Conservation (phyloP, 2,113 vertebrate genomes). For the Spermophilus dauricus region DNA sequence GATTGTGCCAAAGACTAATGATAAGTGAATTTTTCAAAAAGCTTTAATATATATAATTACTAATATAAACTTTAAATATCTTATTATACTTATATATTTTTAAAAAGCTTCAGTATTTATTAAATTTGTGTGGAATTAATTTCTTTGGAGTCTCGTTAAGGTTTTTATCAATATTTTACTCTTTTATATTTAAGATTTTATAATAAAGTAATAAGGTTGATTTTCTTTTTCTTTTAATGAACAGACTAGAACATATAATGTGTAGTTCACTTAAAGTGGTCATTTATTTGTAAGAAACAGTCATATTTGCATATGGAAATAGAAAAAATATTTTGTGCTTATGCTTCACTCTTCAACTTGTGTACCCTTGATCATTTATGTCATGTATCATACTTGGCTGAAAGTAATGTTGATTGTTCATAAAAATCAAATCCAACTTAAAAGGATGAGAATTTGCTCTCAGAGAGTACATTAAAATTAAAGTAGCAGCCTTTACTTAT, state of each 20-base stretch:
- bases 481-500: not conserved
- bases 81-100: not conserved
- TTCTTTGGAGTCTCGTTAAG: slow-evolving; percentile 17
- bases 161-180: not conserved
- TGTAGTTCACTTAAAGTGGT: slow-evolving; percentile 37
- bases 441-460: not conserved
- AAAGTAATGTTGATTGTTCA: not conserved
- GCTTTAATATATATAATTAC: not conserved
- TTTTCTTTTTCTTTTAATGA: slow-evolving; percentile 19
- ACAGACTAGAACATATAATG: not conserved
- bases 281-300: not conserved
- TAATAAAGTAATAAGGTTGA: not conserved
- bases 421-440: slow-evolving; percentile 55
- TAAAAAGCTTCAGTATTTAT: slow-evolving; percentile 40
- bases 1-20: slow-evolving; percentile 18
- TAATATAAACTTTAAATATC: too few relatives aligned
- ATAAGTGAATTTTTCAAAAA: slow-evolving; percentile 55
- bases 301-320: not conserved
- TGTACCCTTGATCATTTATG: not conserved
- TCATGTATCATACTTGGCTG: not conserved
- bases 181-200: slow-evolving; percentile 40
- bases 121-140: slow-evolving; percentile 68
- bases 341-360: slow-evolving; percentile 11
- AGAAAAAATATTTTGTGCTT: slow-evolving; percentile 23
- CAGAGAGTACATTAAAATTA: not conserved